phyloP scores from a whole-genome alignment of 2,888 invertebrate genomes.

The Pollenia amentaria region DNA sequence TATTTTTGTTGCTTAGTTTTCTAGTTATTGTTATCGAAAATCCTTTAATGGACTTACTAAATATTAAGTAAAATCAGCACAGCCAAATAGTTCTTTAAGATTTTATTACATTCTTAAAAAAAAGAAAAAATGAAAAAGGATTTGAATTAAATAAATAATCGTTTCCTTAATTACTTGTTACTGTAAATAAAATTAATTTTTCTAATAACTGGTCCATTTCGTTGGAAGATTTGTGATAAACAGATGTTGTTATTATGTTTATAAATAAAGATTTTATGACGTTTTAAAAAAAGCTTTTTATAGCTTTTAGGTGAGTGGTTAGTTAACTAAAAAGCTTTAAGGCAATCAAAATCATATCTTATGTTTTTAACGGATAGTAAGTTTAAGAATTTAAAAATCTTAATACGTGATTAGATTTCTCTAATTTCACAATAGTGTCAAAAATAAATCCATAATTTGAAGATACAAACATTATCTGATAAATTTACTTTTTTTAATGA shows the following conservation, averaged over 20 bases:
- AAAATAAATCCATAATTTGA: too few species aligned
- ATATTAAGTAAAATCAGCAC: background rate
- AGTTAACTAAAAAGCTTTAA: too few species aligned
- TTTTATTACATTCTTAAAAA: constrained; percentile 39
- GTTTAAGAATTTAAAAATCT: too few species aligned
- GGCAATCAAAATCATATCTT: too few species aligned
- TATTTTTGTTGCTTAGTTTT: background rate
- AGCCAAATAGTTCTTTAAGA: background rate
- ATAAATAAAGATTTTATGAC: too few species aligned
- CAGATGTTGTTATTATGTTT: background rate
- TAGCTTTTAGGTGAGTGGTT: too few species aligned
- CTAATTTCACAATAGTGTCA: too few species aligned
- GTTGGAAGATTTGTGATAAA: background rate
- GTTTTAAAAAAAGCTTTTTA: too few species aligned
- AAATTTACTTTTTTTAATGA: too few species aligned
- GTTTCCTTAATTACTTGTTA: constrained; percentile 9
- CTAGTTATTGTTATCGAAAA: constrained; percentile 3
- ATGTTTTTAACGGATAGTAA: too few species aligned
- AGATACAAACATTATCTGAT: too few species aligned
- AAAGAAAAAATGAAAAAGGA: background rate
- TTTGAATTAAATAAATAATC: background rate
- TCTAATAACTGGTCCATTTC: constrained; percentile 13
- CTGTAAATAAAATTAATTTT: background rate
- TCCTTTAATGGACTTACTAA: constrained; percentile 23
- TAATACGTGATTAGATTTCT: too few species aligned